Base-by-base conservation (phyloP, 1,140 invertebrate species). In the Drosophila orosa region DNA sequence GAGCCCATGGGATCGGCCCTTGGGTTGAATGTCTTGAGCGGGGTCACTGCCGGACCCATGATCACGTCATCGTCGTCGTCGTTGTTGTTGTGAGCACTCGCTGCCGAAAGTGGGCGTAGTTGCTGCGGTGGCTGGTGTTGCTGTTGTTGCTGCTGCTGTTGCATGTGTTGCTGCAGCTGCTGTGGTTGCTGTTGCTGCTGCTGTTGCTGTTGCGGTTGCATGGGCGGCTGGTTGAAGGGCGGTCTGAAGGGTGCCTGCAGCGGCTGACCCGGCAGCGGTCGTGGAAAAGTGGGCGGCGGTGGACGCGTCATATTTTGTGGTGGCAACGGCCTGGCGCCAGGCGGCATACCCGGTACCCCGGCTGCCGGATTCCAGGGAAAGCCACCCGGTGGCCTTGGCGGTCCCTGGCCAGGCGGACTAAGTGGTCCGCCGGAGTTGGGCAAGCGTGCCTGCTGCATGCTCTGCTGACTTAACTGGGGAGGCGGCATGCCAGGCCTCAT, bases 161-260 rank as follows among this genome's bases (percentile, higher is more conserved):
- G 44, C 94, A 94, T 91, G 94, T 95, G 82, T 95, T 95, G 86
- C 95, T 95, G 91, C 95, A 94, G 42, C 94, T 52, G 69, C 19
- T 39, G 84, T 17, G 39, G 67, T 15, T 55, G 82, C 8, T 61
- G 83, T 29, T 9, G 39, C 39, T n/a, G n/a, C n/a, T n/a, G n/a
- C n/a, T n/a, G n/a, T 10, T 57, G 58, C 27, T 63, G 85, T 8
- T 66, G 80, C 17, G 58, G 82, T 40, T 59, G 50, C 94, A 95
- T 91, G 94, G 94, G 40, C 95, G 95, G 89, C 95, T 95, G 91
- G 95, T 95, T 94, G 92, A 89, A 91, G 76, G 76, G 44, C 55
- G 84, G 76, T 73, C 79, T 65, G 22, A 68, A 86, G 9, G 78
- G 78, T 40, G 79, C 73, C 77, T 85, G 90, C 54, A 76, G 52